Evolutionary conservation across 2,113 vertebrate genomes (phyloP).

Genomic region (Abramis brama): DNA sequence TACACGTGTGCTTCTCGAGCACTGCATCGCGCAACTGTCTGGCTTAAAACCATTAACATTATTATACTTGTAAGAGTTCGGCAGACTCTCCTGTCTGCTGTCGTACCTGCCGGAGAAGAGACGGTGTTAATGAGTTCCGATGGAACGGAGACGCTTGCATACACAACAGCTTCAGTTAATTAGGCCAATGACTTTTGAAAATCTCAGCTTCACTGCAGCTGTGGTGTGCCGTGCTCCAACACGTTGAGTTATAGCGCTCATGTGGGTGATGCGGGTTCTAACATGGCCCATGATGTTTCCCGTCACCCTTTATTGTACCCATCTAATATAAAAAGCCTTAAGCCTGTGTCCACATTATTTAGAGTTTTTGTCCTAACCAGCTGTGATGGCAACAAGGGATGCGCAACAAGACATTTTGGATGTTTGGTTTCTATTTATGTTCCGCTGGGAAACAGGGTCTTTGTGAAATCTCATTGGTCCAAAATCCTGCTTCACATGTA

Average conservation of each 20-base stretch:
- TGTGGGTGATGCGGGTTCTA: background rate
- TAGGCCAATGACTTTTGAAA: background rate
- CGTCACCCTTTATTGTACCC: background rate
- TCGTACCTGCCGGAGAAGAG: constrained; percentile 15
- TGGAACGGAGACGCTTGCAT: constrained; percentile 10
- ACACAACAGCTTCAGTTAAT: constrained; percentile 28
- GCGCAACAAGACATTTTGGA: background rate
- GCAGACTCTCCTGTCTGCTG: constrained; percentile 32
- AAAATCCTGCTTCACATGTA: constrained; percentile 1
- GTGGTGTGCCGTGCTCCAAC: background rate
- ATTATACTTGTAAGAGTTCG: constrained; percentile 35
- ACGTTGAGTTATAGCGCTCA: background rate
- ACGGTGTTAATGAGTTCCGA: constrained; percentile 23
- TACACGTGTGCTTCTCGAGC: constrained; percentile 8
- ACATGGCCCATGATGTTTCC: background rate
- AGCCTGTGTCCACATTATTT: background rate
- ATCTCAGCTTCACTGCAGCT: background rate
- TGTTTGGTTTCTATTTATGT: background rate
- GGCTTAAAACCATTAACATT: constrained; percentile 32
- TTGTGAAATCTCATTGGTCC: background rate
- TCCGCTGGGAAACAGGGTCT: background rate
- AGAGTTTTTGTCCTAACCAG: background rate
- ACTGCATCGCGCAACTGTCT: background rate
- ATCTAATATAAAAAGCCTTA: background rate
- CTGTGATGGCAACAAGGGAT: background rate